A percentile compares a stretch with the other conserved stretches of the same genome.
These are phyloP conservation scores for Dicentrarchus labrax DNA, from an alignment of 2,113 vertebrate species.

Conservation along the genomic window DNA sequence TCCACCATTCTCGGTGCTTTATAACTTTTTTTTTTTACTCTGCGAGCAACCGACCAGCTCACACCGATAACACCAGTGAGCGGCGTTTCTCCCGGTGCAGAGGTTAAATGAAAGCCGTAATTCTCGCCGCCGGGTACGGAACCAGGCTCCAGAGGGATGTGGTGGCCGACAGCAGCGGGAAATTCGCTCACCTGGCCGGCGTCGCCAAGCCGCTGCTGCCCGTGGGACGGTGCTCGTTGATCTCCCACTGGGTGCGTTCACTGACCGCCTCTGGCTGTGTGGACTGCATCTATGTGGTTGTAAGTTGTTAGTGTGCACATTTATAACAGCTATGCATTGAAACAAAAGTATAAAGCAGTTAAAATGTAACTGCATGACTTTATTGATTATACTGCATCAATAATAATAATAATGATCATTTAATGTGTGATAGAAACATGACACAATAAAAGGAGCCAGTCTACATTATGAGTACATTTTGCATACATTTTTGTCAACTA, in stretches of 20 bases:
- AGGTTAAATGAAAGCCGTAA: slow-evolving; percentile 83
- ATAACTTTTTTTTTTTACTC: neutral
- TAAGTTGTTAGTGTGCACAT: slow-evolving; percentile 59
- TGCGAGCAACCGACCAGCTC: no score
- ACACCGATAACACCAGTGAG: accelerated
- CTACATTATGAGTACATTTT: neutral
- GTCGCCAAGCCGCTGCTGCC: slow-evolving; percentile 85
- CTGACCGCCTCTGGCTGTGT: slow-evolving; percentile 65
- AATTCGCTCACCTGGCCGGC: slow-evolving; percentile 75
- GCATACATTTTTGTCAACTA: neutral
- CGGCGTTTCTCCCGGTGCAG: neutral
- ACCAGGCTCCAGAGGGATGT: slow-evolving; percentile 86
- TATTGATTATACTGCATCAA: neutral
- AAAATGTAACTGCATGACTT: neutral
- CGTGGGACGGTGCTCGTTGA: slow-evolving; percentile 75
- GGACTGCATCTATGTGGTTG: slow-evolving; percentile 82
- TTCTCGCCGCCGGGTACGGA: slow-evolving; percentile 88
- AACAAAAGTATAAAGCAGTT: neutral
- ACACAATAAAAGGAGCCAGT: no score
- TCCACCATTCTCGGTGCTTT: neutral
- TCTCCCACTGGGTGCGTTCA: slow-evolving; percentile 84
- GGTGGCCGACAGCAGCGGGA: slow-evolving; percentile 72
- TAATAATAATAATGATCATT: neutral
- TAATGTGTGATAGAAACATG: no score
- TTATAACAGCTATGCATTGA: no score